Evolutionary conservation across 2,797 vertebrate species (phyloP), one percentile per base, ranked within the genome.

Genomic region (Chaetodon trifasciatus): DNA sequence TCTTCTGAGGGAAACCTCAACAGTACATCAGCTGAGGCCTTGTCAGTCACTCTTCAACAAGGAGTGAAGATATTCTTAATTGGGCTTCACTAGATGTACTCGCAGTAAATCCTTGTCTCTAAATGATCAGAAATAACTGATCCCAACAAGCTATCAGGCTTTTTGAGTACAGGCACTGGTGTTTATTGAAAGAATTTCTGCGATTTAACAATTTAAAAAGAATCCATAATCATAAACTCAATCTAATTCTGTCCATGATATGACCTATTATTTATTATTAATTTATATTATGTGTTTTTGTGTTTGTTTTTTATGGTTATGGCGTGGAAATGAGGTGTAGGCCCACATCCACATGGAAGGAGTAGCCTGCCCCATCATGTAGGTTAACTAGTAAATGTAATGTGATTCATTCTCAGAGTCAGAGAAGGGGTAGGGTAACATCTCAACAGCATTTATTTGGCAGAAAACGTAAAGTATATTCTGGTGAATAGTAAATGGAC

Each of bases 41-140:
- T 88, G 86, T 82, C 84, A 83, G 60, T 92, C 88, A 89, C 44
- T 74, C 77, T 81, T 81, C 86, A 89, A 90, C 83, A 68, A 87
- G 86, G 81, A 86, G 84, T 10, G 46, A 83, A 81, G 42, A 70
- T 70, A 86, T 79, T 83, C 64, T 60, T 71, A 86, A 82, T 80
- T 71, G 12, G 49, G 55, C 40, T 61, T 76, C 50, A 72, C 49
- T n/a, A 16, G 62, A 44, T 67, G 44, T 21, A 73, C 24, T 70
- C 1, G 1, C 23, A 47, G 62, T 56, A 70, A 52, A 70, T 71
- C 13, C 42, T 49, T 17, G 6, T 37, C n/a, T 69, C n/a, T 64
- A 82, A 60, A 80, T 74, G 42, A 57, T 60, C n/a, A 44, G 16
- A 76, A 69, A 62, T 67, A 66, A 63, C 19, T 10, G n/a, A 37